A percentile compares a stretch with the other conserved stretches of the same genome.
phyloP scores from a whole-genome alignment of 2,888 invertebrate species.

The Nomada lathburiana region DNA sequence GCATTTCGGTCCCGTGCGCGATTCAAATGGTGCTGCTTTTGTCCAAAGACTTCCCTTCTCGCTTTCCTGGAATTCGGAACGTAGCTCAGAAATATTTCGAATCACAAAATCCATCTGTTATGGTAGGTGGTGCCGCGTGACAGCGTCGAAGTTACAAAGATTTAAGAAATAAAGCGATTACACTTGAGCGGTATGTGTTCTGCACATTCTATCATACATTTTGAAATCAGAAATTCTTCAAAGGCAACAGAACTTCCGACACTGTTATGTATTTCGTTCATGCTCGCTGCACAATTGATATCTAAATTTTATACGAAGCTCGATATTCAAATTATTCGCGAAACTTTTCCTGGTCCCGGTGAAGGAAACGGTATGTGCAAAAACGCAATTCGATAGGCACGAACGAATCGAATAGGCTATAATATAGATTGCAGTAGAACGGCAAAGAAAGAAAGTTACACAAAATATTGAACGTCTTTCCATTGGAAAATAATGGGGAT shows the following conservation, averaged over 20 bases:
- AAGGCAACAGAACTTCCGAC: background rate
- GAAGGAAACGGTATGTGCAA: background rate
- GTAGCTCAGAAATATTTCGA: slow-evolving; percentile 37
- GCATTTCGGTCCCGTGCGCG: slow-evolving; percentile 37
- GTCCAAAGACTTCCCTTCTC: slow-evolving; percentile 60
- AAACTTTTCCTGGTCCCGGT: background rate
- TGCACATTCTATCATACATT: no score
- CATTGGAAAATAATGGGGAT: background rate
- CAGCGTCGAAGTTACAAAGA: slow-evolving; percentile 59
- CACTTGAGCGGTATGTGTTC: background rate
- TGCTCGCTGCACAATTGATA: background rate
- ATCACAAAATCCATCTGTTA: slow-evolving; percentile 48
- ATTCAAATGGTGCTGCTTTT: slow-evolving; percentile 68
- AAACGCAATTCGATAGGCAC: slow-evolving; percentile 22
- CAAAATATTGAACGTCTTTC: background rate
- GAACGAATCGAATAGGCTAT: background rate
- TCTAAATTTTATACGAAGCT: no score
- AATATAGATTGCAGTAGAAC: no score
- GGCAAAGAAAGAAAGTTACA: slow-evolving; percentile 41
- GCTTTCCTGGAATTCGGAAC: slow-evolving; percentile 62
- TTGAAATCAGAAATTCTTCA: background rate
- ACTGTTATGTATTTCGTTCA: background rate
- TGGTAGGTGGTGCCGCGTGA: slow-evolving; percentile 63
- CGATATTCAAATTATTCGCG: background rate
- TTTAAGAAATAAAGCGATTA: background rate